phyloP scores from a whole-genome alignment of 2,797 vertebrate genomes.

The Zonotrichia albicollis region DNA sequence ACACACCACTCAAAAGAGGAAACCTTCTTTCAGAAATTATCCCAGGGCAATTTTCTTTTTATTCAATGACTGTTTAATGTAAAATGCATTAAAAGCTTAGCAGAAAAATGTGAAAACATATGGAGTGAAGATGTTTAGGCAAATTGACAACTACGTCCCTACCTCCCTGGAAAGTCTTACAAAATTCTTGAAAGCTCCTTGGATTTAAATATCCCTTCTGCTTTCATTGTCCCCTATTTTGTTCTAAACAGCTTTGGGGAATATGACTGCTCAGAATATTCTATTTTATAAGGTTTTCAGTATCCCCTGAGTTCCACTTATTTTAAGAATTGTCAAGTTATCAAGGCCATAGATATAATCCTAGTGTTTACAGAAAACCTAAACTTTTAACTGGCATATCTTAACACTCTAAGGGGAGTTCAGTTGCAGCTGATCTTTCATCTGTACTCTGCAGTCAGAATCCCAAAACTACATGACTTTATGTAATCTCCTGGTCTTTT shows the following conservation, averaged over 20 bases:
- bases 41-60: neutral
- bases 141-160: constrained; percentile 14
- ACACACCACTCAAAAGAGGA: neutral
- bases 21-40: constrained; percentile 21
- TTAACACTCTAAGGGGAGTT: neutral
- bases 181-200: neutral
- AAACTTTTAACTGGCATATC: constrained; percentile 32
- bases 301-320: neutral
- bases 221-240: neutral
- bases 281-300: constrained; percentile 25
- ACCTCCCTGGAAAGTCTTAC: neutral
- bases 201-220: neutral
- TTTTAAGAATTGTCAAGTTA: constrained; percentile 35
- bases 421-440: neutral
- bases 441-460: constrained; percentile 47
- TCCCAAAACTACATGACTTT: neutral
- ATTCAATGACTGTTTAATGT: constrained; percentile 27
- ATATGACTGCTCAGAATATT: neutral
- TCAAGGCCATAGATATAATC: constrained; percentile 31
- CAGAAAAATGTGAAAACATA: constrained; percentile 50
- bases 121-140: constrained; percentile 36
- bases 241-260: constrained; percentile 7
- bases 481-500: constrained; percentile 40
- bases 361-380: constrained; percentile 32
- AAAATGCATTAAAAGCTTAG: constrained; percentile 57